These are phyloP conservation scores for Epistrophella euchroma DNA, from an alignment of 2,888 invertebrate species.

Conservation along the genomic window DNA sequence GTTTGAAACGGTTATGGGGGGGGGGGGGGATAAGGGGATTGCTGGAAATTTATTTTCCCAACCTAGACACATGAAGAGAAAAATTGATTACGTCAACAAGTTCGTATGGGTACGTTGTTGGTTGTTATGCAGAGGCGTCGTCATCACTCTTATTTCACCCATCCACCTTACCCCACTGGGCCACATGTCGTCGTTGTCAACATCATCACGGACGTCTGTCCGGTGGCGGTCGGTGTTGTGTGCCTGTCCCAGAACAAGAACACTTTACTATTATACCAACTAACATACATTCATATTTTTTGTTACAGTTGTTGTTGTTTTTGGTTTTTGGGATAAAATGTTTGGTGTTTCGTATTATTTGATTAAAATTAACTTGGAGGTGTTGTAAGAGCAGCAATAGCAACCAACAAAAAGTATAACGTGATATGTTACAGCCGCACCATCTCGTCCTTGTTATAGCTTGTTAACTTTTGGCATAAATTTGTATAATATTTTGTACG, in stretches of 20 bases:
- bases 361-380: slow-evolving; percentile 67
- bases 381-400: slow-evolving; percentile 41
- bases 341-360: slow-evolving; percentile 46
- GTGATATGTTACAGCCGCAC: slow-evolving; percentile 18
- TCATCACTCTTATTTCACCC: slow-evolving; percentile 4
- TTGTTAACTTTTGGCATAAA: slow-evolving; percentile 56
- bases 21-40: neutral
- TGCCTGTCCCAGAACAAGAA: neutral
- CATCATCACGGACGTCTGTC: slow-evolving; percentile 34
- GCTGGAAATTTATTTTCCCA: slow-evolving; percentile 46
- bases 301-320: neutral
- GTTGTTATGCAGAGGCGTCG: slow-evolving; percentile 4
- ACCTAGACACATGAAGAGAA: slow-evolving; percentile 46
- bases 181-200: slow-evolving; percentile 36
- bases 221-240: slow-evolving; percentile 7
- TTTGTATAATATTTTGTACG: slow-evolving; percentile 45
- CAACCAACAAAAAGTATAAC: neutral
- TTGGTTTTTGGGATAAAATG: neutral
- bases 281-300: slow-evolving; percentile 8
- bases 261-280: slow-evolving; percentile 1
- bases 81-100: slow-evolving; percentile 72
- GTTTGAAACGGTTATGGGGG: neutral
- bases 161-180: neutral
- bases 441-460: slow-evolving; percentile 20
- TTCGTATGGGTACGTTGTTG: slow-evolving; percentile 22